A percentile compares a stretch with the other conserved stretches of the same genome.
phyloP scores from a whole-genome alignment of 2,113 vertebrate genomes.

The Triplophysa siluroides region DNA sequence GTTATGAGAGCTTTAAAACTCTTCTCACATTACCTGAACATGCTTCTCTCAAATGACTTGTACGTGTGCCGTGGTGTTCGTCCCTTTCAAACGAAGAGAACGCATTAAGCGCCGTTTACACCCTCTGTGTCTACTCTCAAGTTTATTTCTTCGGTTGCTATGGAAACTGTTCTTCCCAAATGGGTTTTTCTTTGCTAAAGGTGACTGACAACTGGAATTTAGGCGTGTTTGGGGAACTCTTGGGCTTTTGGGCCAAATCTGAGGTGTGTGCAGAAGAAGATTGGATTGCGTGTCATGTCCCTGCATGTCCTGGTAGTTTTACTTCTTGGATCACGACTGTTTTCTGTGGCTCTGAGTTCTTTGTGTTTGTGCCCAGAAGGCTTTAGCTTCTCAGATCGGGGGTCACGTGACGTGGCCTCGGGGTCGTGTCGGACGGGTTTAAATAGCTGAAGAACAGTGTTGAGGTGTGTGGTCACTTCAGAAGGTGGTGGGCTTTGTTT shows the following conservation, averaged over 20 bases:
- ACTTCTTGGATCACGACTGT: conserved; percentile 27
- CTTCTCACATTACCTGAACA: conserved; percentile 10
- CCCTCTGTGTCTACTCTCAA: conserved; percentile 3
- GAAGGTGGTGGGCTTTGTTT: background rate
- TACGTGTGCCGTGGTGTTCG: background rate
- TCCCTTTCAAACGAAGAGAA: conserved; percentile 3
- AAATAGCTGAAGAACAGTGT: background rate
- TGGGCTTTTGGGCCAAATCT: conserved; percentile 23
- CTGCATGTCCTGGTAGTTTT: conserved; percentile 44
- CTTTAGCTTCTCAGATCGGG: conserved; percentile 15
- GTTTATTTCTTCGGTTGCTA: conserved; percentile 34
- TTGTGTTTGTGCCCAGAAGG: conserved; percentile 14
- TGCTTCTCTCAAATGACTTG: background rate
- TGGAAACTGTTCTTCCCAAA: conserved; percentile 21
- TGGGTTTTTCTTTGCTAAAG: background rate
- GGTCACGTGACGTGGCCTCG: background rate
- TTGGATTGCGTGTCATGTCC: conserved; percentile 33
- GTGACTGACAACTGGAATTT: conserved; percentile 34
- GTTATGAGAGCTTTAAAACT: too few species aligned
- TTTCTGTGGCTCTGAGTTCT: conserved; percentile 1
- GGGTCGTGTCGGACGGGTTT: background rate
- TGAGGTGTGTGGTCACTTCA: background rate
- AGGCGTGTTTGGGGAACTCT: conserved; percentile 34
- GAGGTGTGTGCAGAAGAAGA: conserved; percentile 28
- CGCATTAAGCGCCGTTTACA: background rate